A percentile compares a stretch with the other conserved stretches of the same genome.
phyloP scores from a whole-genome alignment of 2,888 invertebrate species.

The Yponomeuta plumbellus region DNA sequence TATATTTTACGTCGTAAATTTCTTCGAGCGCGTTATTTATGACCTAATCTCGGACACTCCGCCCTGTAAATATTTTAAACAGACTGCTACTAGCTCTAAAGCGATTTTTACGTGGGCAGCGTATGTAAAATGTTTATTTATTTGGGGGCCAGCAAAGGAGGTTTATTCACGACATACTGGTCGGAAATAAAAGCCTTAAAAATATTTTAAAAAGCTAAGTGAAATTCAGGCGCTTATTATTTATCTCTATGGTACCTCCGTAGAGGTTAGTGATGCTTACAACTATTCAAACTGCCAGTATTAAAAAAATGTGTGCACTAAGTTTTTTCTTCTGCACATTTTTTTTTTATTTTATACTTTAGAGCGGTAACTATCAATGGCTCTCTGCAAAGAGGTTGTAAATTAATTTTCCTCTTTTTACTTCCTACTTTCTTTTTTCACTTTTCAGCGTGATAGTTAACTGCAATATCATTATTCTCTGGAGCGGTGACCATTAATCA shows the following conservation, averaged over 20 bases:
- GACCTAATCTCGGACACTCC: conserved; percentile 3
- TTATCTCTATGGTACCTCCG: too few relatives aligned
- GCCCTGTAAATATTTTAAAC: neutral
- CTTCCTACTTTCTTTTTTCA: neutral
- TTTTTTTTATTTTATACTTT: too few relatives aligned
- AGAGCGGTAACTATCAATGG: neutral
- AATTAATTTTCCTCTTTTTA: neutral
- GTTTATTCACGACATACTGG: neutral
- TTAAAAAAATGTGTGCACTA: too few relatives aligned
- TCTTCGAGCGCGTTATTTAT: conserved; percentile 7
- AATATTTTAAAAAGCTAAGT: neutral
- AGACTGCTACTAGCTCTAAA: neutral
- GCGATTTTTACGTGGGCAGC: neutral
- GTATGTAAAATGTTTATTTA: conserved; percentile 1
- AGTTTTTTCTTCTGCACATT: too few relatives aligned
- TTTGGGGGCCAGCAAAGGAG: neutral
- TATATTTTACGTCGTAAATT: conserved; percentile 5
- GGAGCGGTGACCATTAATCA: neutral
- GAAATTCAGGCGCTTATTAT: too few relatives aligned
- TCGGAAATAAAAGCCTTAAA: neutral
- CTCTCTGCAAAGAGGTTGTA: neutral
- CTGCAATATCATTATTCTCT: neutral
- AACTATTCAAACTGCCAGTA: too few relatives aligned
- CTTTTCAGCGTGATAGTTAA: neutral
- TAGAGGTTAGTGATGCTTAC: too few relatives aligned